Evolutionary conservation across 1,140 invertebrate species (phyloP), one percentile per base, ranked within the genome.

Genomic region (Ridgeia piscesae): DNA sequence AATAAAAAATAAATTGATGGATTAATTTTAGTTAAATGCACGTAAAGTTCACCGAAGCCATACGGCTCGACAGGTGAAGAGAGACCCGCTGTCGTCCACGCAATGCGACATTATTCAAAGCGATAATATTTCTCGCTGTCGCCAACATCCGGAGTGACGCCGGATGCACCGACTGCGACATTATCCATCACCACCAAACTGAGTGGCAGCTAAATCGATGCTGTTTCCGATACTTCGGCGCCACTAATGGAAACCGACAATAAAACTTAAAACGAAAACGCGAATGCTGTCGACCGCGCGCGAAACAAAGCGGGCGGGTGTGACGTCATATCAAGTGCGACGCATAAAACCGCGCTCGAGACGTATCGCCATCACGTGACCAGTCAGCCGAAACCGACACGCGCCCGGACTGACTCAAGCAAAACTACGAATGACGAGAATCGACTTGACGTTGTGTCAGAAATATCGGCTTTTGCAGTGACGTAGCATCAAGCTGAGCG

Each of bases 171-270:
- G 33, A 88, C 27, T 1, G 58, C 6, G 33, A 58, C 33, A 33
- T 0, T 14, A 31, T 88, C 14, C 88, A 33, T 88, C 77, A n/a
- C 33, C 8, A 6, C 31, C 88, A 9, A 35, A 27, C 34, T n/a
- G 88, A 88, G 27, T 88, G n/a, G 42, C 77, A 58, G 35, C 89
- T 34, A 35, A 35, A 91, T 42, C 34, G 34, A 88, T 92, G 31
- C 2, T 14, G n/a, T 34, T 34, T 35, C 35, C 91, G 93, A 92
- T 33, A 91, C 89, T 31, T 33, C 35, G 6, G 17, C 48, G 34
- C n/a, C 35, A 9, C 89, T 77, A 91, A 35, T 77, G 21, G 93
- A 93, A 92, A 35, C 31, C 35, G 93, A 93, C 93, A 93, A 92
- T 34, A 88, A 91, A 42, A 90, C 0, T 35, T 50, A 35, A 50